Evolutionary conservation across 2,113 vertebrate species (phyloP).

Genomic region (Ceratotherium simum): DNA sequence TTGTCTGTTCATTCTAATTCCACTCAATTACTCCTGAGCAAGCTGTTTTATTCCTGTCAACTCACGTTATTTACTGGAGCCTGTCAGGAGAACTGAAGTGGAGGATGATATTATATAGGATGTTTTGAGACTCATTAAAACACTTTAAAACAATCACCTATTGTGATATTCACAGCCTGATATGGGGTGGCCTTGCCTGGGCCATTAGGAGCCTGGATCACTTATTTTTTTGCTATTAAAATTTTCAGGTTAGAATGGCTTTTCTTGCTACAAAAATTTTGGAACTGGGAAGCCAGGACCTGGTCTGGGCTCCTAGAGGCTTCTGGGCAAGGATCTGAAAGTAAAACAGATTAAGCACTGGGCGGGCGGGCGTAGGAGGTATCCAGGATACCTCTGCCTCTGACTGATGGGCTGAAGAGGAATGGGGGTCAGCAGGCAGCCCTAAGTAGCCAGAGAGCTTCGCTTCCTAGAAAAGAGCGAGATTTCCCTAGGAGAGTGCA

Average conservation of each 20-base stretch:
- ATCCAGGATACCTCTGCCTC: background rate
- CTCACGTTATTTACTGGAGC: constrained; percentile 75
- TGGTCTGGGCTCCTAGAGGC: background rate
- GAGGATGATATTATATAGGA: constrained; percentile 76
- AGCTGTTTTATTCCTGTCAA: constrained; percentile 77
- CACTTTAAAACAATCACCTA: constrained; percentile 77
- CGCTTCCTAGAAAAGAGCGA: background rate
- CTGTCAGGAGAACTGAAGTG: constrained; percentile 60
- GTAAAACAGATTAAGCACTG: background rate
- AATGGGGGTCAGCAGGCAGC: background rate
- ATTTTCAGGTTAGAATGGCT: constrained; percentile 10
- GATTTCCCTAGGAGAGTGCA: background rate
- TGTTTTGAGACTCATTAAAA: constrained; percentile 78
- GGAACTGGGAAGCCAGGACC: background rate
- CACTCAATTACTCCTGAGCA: constrained; percentile 73
- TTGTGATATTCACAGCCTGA: constrained; percentile 58
- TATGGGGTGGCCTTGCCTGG: background rate
- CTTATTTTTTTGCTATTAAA: constrained; percentile 63
- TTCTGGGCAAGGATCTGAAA: constrained; percentile 38
- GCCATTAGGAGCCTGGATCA: constrained; percentile 44
- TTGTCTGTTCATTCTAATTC: constrained; percentile 78
- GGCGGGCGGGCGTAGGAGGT: accelerated
- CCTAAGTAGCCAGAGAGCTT: background rate
- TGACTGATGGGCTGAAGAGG: background rate
- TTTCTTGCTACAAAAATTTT: constrained; percentile 16